Evolutionary conservation across 2,888 invertebrate species (phyloP), one percentile per base, ranked within the genome.

Genomic region (Archaeoteleia sp.): DNA sequence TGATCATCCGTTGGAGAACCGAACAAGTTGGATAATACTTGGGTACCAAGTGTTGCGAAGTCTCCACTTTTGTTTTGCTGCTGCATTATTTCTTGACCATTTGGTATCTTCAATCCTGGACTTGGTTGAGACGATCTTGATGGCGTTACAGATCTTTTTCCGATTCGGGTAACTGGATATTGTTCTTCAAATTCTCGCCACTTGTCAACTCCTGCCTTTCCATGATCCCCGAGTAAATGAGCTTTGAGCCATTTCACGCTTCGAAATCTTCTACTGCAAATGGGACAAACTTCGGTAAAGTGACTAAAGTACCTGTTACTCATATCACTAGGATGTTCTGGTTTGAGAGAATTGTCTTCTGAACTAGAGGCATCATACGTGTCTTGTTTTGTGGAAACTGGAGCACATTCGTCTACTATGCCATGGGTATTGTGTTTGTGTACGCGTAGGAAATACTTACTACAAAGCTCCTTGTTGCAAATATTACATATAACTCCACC

Each of bases 361-460:
- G 82, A 72, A 34, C 72, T 63, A 0, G 67, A 51, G 0, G 62
- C 35, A 53, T 82, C 81, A 63, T 79, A 78, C 1, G 66, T 55
- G 25, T 81, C 81, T 65, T 81, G 85, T 60, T 80, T 83, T 15
- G 66, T 78, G 43, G 75, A 74, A 17, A 68, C 61, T 1, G 75
- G 55, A 3, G 77, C 58, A 0, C 92, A 92, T 55, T 95, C 95
- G 70, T 96, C 95, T 8, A 94, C 92, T 63, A 99, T 96, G 10
- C 98, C 98, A 85, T 99, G 99, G 23, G 96, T 96, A 86, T 98
- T 98, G 82, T 96, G 96, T 83, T 98, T 98, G 88, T 99, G 99
- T 13, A 97, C 97, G 70, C 97, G 91, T 61, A 99, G 88, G 83
- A 98, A 98, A 84, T 98, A 97, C 85, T 98, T 98, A 86, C 97